Percentiles rank a stretch among this genome's conserved stretches.
Conservation (phyloP, 2,797 vertebrate genomes). For the Argya squamiceps region DNA sequence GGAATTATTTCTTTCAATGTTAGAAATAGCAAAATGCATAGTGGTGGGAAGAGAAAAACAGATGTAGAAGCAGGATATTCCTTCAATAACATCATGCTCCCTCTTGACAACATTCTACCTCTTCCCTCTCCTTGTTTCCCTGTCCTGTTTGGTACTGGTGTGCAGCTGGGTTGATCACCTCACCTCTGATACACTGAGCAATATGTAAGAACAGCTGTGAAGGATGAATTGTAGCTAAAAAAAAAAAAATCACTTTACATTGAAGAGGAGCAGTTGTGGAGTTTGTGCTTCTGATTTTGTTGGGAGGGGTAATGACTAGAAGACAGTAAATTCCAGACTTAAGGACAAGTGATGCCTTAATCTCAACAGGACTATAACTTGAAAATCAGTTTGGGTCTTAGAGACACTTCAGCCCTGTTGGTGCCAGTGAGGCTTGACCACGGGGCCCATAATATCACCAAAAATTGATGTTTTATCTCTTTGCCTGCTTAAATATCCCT, state of each 20-base stretch:
- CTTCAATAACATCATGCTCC: not conserved
- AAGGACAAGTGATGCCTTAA: not conserved
- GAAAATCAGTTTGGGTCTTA: not conserved
- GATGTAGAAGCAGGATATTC: not conserved
- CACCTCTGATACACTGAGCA: not conserved
- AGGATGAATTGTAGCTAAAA: not conserved
- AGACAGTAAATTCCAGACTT: not conserved
- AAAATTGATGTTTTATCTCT: not conserved
- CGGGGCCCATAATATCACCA: not conserved
- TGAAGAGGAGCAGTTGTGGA: not conserved
- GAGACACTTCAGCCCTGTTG: accelerated
- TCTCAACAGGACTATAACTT: not conserved
- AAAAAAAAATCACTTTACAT: not conserved
- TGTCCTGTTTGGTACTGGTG: not conserved
- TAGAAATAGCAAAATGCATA: not conserved
- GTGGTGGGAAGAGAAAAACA: not conserved
- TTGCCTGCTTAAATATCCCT: not conserved
- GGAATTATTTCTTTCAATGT: not conserved
- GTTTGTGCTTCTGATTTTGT: not conserved
- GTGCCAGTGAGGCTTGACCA: not conserved
- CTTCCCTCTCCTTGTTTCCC: not conserved
- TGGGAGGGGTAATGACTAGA: not conserved
- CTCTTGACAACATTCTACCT: not conserved
- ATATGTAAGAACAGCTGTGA: not conserved
- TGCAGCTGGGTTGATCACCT: not conserved